Conservation (phyloP, 2,797 vertebrate genomes). For the Scarus forsteni region DNA sequence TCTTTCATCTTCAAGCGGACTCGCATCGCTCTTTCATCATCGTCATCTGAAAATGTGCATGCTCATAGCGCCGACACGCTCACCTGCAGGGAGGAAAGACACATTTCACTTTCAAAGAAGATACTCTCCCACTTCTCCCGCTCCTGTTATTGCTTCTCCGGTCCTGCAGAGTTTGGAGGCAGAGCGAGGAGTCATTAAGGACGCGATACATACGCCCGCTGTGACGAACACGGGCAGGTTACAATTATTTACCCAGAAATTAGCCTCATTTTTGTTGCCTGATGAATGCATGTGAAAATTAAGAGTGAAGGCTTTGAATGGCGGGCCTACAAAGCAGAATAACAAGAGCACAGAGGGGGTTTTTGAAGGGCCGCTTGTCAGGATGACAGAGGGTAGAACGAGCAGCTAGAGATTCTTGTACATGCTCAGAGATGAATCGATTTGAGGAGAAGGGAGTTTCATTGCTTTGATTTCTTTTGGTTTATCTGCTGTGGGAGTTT, state of each 20-base stretch:
- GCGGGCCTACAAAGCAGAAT: constrained; percentile 35
- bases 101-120: constrained; percentile 71
- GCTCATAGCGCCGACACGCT: constrained; percentile 56
- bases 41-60: constrained; percentile 71
- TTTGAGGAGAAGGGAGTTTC: constrained; percentile 27
- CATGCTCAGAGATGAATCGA: constrained; percentile 24
- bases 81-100: constrained; percentile 63
- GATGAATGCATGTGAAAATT: constrained; percentile 68
- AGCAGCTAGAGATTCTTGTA: constrained; percentile 24
- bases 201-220: constrained; percentile 25
- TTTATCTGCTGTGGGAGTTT: constrained; percentile 23
- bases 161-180: constrained; percentile 49
- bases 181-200: constrained; percentile 53
- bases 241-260: constrained; percentile 74
- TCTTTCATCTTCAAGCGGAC: constrained; percentile 81
- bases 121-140: constrained; percentile 36
- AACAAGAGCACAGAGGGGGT: constrained; percentile 41
- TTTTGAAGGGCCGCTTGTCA: constrained; percentile 47
- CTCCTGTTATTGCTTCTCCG: constrained; percentile 47
- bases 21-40: constrained; percentile 78
- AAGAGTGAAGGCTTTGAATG: constrained; percentile 58
- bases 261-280: constrained; percentile 59
- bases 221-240: constrained; percentile 55
- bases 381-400: constrained; percentile 26
- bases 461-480: constrained; percentile 36